Conservation (phyloP, 2,888 invertebrate species). For the Thumatha senex region DNA sequence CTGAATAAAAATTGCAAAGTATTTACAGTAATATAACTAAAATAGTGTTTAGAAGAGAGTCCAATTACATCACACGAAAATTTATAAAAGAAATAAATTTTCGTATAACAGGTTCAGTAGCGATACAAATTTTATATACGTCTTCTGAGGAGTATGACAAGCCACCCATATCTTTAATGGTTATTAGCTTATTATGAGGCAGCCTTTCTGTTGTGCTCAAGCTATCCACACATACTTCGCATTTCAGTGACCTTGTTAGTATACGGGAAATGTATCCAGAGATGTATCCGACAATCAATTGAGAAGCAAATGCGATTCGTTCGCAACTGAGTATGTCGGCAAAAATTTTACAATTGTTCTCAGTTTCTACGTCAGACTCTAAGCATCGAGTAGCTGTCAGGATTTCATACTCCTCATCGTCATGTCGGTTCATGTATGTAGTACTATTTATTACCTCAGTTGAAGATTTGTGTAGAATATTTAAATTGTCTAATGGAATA, state of each 20-base stretch:
- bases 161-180: constrained; percentile 7
- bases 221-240: neutral
- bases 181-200: constrained; percentile 1
- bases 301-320: neutral
- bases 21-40: neutral
- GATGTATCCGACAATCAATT: constrained; percentile 1
- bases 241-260: neutral
- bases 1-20: constrained; percentile 1
- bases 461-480: neutral
- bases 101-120: constrained; percentile 1
- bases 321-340: neutral
- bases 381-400: neutral
- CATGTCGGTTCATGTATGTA: neutral
- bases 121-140: constrained; percentile 8
- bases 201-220: neutral
- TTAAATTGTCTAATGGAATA: constrained; percentile 21
- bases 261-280: neutral
- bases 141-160: constrained; percentile 2
- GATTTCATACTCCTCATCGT: neutral
- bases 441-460: neutral
- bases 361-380: neutral
- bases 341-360: neutral
- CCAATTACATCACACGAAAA: neutral
- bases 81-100: neutral
- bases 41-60: neutral